These are phyloP conservation scores for Batillaria attramentaria DNA, from an alignment of 1,140 invertebrate genomes.

Conservation along the genomic window DNA sequence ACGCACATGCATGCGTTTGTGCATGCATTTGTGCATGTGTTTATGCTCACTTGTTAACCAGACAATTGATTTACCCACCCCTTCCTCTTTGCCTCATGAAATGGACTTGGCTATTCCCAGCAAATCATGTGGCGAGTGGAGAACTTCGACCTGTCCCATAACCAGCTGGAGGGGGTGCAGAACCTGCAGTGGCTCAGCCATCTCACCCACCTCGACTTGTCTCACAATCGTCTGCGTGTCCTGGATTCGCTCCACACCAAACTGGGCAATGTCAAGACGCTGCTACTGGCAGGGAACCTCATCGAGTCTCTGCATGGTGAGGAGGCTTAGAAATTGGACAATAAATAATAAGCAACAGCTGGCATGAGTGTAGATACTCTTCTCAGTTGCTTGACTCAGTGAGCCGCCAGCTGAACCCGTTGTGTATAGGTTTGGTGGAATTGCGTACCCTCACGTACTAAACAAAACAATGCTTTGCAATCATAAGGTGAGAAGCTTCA, in stretches of 20 bases:
- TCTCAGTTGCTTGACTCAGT: too few species aligned
- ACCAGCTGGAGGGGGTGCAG: constrained; percentile 82
- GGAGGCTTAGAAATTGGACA: neutral
- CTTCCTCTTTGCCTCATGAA: neutral
- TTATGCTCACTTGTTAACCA: too few species aligned
- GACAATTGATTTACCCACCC: too few species aligned
- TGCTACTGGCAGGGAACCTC: constrained; percentile 91
- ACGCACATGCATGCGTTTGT: too few species aligned
- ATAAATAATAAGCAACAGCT: neutral
- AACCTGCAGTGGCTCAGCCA: constrained; percentile 85
- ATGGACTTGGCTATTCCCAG: constrained; percentile 44
- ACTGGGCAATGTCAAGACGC: constrained; percentile 88
- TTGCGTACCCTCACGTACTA: too few species aligned
- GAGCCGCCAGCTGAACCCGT: too few species aligned
- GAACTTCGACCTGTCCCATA: constrained; percentile 81
- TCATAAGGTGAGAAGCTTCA: too few species aligned
- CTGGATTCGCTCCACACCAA: constrained; percentile 86
- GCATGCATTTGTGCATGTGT: too few species aligned
- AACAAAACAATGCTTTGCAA: too few species aligned
- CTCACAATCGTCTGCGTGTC: constrained; percentile 79
- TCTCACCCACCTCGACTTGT: constrained; percentile 83
- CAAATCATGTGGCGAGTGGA: constrained; percentile 84
- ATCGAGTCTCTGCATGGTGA: constrained; percentile 76
- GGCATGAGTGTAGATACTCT: too few species aligned
- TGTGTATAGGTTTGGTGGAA: too few species aligned